Evolutionary conservation across 2,888 invertebrate genomes (phyloP).

Genomic region (Gymnocheta viridis): DNA sequence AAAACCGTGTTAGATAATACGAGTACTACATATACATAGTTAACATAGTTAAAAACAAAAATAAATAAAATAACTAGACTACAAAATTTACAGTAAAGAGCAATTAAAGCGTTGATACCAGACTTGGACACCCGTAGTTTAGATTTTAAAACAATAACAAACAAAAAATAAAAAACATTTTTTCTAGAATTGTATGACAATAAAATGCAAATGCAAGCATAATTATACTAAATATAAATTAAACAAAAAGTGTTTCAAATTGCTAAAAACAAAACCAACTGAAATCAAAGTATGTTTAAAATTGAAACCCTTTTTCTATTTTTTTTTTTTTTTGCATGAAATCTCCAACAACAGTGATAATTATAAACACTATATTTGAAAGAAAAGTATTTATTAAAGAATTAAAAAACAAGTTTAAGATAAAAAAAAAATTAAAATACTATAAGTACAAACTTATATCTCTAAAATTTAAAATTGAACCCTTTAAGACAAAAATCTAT

Average conservation of each 20-base stretch:
- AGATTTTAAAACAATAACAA: slow-evolving; percentile 35
- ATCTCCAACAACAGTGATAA: slow-evolving; percentile 45
- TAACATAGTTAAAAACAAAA: not conserved
- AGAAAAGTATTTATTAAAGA: slow-evolving; percentile 64
- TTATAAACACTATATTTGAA: slow-evolving; percentile 66
- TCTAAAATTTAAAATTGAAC: slow-evolving; percentile 65
- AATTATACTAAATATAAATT: slow-evolving; percentile 23
- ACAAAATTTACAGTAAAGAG: slow-evolving; percentile 7
- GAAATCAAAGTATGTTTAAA: slow-evolving; percentile 48
- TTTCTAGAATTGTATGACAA: slow-evolving; percentile 77
- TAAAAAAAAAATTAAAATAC: slow-evolving; percentile 34
- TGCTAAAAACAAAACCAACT: slow-evolving; percentile 15
- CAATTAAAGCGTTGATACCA: not conserved
- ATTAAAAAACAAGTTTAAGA: slow-evolving; percentile 66
- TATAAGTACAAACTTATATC: slow-evolving; percentile 73
- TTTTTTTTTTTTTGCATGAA: slow-evolving; percentile 72
- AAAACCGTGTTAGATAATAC: slow-evolving; percentile 3
- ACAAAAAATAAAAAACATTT: slow-evolving; percentile 7
- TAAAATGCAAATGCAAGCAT: slow-evolving; percentile 74
- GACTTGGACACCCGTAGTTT: slow-evolving; percentile 20
- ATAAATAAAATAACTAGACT: not conserved
- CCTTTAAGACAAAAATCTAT: slow-evolving; percentile 38
- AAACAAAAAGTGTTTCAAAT: slow-evolving; percentile 77
- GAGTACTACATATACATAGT: too few relatives aligned
- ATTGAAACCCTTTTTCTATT: slow-evolving; percentile 73